These are phyloP conservation scores for Acleris holmiana DNA, from an alignment of 2,888 invertebrate species.

Conservation along the genomic window DNA sequence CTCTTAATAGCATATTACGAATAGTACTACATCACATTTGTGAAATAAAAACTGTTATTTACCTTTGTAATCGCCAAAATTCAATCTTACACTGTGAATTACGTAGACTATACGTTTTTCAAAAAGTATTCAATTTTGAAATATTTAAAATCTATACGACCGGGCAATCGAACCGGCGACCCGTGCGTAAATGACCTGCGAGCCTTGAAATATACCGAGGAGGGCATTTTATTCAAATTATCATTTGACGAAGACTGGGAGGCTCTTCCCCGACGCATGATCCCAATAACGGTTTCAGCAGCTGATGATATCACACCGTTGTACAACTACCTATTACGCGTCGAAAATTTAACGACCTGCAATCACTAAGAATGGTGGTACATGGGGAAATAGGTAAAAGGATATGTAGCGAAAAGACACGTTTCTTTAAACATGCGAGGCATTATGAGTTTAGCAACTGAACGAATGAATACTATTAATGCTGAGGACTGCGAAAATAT, in stretches of 20 bases:
- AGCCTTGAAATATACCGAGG: constrained; percentile 37
- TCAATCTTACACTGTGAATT: constrained; percentile 14
- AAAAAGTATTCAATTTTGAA: constrained; percentile 34
- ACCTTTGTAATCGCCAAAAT: not conserved
- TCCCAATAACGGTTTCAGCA: constrained; percentile 5
- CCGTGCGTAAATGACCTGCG: constrained; percentile 38
- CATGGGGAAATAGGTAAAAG: too few species aligned
- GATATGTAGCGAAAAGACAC: too few species aligned
- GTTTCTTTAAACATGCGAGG: too few species aligned
- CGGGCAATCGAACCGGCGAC: constrained; percentile 38
- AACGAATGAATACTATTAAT: too few species aligned
- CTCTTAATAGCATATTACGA: not conserved
- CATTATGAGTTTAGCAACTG: too few species aligned
- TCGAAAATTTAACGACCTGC: constrained; percentile 13
- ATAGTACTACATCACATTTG: not conserved
- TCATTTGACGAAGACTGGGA: constrained; percentile 38
- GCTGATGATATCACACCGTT: constrained; percentile 13
- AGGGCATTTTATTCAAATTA: constrained; percentile 35
- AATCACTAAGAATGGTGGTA: constrained; percentile 13
- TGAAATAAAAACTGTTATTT: not conserved
- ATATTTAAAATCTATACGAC: constrained; percentile 38
- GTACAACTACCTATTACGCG: constrained; percentile 7
- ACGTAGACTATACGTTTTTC: constrained; percentile 37
- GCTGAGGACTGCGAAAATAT: too few species aligned
- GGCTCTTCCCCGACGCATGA: constrained; percentile 33